Percentiles rank a stretch among this genome's conserved stretches.
These are phyloP conservation scores for Acanthoscelides obtectus DNA, from an alignment of 2,888 invertebrate species.

Conservation along the genomic window DNA sequence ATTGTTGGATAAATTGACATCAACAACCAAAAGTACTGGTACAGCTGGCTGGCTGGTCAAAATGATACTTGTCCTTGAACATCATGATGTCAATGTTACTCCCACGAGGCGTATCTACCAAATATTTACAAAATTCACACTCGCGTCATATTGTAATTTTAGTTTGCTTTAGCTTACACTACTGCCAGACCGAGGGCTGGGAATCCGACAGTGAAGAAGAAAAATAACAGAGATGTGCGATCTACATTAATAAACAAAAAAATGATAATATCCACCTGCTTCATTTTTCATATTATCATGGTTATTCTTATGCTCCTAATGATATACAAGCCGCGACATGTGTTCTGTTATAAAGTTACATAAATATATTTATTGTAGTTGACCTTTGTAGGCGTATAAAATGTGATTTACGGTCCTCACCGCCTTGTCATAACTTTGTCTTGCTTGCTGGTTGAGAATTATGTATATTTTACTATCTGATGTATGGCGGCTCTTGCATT, in stretches of 20 bases:
- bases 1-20: no score
- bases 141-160: no score
- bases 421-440: constrained; percentile 12
- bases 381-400: constrained; percentile 22
- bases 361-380: constrained; percentile 17
- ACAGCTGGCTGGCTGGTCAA: no score
- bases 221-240: background rate
- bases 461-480: background rate
- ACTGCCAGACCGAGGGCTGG: no score
- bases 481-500: background rate
- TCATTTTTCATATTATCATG: background rate
- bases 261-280: background rate
- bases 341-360: constrained; percentile 16
- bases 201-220: no score
- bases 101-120: no score
- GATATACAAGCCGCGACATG: constrained; percentile 17
- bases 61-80: no score
- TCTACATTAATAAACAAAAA: background rate
- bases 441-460: background rate
- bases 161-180: no score
- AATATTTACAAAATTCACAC: no score
- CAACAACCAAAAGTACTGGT: no score
- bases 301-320: constrained; percentile 8
- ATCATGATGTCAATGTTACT: no score
- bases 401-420: constrained; percentile 21